Evolutionary conservation across 2,113 vertebrate genomes (phyloP), one percentile per base, ranked within the genome.

Genomic region (Tupaia chinensis): DNA sequence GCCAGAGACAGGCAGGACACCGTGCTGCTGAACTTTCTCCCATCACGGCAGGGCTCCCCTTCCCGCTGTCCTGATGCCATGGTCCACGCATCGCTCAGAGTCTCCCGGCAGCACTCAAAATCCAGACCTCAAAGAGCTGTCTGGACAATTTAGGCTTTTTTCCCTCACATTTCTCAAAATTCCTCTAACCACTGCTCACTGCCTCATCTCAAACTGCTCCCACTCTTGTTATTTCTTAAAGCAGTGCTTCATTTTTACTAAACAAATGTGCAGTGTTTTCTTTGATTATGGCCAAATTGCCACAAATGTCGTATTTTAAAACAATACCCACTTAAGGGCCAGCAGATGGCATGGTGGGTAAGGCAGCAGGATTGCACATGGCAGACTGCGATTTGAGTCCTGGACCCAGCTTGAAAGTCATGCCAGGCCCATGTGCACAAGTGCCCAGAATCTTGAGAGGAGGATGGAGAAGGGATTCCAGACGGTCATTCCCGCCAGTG

Each of bases 11-110:
- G 6, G 25, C 15, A 29, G 27, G 63, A 56, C 22, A 7, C 5
- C 14, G 16, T 72, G 72, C 16, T 7, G 1, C 34, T 15, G 25
- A 14, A 5, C 23, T 72, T 89, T 27, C 94, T n/a, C 12, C 27
- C 23, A 29, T 12, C 15, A 2, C 7, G 10, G 84, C n/a, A 72
- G 44, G 3, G 44, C 20, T 1, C 0, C 3, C 13, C 12, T 23
- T 32, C 56, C 27, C 54, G 22, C 3, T 7, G 16, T 82, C 29
- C 56, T 78, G 29, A 29, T 8, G 63, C 54, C 69, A 60, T 22
- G 2, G 6, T 16, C n/a, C 32, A n/a, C 34, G 23, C 20, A 25
- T 34, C 16, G 5, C 5, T 32, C 58, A 29, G 32, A 54, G 32
- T 7, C 5, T 80, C 29, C 4, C 7, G 22, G 80, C 11, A 69